Conservation (phyloP, 1,140 invertebrate genomes). For the Penaeus japonicus region DNA sequence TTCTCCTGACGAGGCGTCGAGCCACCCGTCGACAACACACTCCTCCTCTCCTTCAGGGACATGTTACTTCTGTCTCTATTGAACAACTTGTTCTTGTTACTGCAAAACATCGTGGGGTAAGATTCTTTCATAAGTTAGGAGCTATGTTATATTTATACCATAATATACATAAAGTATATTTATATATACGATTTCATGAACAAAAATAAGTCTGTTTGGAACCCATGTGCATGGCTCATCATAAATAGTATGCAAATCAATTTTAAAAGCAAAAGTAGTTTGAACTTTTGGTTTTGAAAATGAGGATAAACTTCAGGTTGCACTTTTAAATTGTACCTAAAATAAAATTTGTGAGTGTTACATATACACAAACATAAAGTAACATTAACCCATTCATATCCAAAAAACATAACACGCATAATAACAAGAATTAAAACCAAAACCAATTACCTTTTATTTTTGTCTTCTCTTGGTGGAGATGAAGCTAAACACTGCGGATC, state of each 20-base stretch:
- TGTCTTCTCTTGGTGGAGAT: conserved; percentile 68
- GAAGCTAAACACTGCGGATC: conserved; percentile 66
- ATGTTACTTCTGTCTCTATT: conserved; percentile 63
- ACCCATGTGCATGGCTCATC: too few relatives aligned
- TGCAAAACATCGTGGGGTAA: conserved; percentile 45
- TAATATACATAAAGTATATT: too few relatives aligned
- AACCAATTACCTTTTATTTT: conserved; percentile 70
- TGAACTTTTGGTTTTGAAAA: too few relatives aligned
- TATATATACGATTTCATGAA: too few relatives aligned
- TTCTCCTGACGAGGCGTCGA: conserved; percentile 60
- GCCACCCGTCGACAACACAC: conserved; percentile 59
- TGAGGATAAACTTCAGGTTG: too few relatives aligned
- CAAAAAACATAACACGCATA: not conserved
- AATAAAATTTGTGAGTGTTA: too few relatives aligned
- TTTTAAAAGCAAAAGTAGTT: too few relatives aligned
- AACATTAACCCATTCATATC: not conserved
- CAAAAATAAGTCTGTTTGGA: too few relatives aligned
- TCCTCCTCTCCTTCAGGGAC: conserved; percentile 58
- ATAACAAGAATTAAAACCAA: not conserved
- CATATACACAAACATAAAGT: too few relatives aligned
- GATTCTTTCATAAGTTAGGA: not conserved
- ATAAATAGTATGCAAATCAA: too few relatives aligned
- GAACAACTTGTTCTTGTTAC: conserved; percentile 62
- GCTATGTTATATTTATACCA: too few relatives aligned
- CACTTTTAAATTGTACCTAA: too few relatives aligned